phyloP scores from a whole-genome alignment of 2,888 invertebrate species.

The Eilema sororculum region DNA sequence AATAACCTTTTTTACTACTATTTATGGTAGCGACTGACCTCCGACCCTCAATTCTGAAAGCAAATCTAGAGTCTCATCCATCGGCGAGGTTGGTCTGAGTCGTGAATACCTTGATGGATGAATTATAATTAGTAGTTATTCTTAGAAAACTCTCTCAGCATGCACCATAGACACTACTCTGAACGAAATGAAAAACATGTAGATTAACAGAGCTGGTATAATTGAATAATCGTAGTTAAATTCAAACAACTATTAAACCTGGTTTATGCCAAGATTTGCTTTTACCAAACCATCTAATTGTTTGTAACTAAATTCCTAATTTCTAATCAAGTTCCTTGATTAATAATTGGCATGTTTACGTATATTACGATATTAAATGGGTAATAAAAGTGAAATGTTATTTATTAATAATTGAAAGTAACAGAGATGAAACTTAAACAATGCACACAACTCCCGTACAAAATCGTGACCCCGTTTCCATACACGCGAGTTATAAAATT shows the following conservation, averaged over 20 bases:
- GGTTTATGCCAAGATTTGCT: not conserved
- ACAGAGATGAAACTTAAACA: slow-evolving; percentile 37
- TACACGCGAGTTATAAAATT: slow-evolving; percentile 40
- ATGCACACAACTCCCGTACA: slow-evolving; percentile 33
- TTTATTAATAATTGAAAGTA: slow-evolving; percentile 37
- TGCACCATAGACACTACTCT: no score
- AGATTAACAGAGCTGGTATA: no score
- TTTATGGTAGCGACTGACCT: no score
- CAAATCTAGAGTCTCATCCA: no score
- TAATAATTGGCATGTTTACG: slow-evolving; percentile 7
- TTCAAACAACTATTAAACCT: not conserved
- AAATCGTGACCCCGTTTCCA: slow-evolving; percentile 37
- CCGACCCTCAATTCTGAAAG: no score
- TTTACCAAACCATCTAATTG: not conserved
- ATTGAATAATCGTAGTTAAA: no score
- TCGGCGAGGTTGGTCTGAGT: no score
- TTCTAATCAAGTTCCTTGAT: slow-evolving; percentile 5
- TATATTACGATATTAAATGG: slow-evolving; percentile 12
- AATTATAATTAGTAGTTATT: no score
- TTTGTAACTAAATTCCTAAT: slow-evolving; percentile 1
- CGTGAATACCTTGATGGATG: no score
- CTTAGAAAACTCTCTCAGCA: no score
- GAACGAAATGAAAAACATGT: no score
- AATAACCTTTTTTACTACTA: no score
- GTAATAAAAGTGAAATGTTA: slow-evolving; percentile 43